Evolutionary conservation across 1,140 invertebrate species (phyloP).

Genomic region (Palaemon carinicauda): DNA sequence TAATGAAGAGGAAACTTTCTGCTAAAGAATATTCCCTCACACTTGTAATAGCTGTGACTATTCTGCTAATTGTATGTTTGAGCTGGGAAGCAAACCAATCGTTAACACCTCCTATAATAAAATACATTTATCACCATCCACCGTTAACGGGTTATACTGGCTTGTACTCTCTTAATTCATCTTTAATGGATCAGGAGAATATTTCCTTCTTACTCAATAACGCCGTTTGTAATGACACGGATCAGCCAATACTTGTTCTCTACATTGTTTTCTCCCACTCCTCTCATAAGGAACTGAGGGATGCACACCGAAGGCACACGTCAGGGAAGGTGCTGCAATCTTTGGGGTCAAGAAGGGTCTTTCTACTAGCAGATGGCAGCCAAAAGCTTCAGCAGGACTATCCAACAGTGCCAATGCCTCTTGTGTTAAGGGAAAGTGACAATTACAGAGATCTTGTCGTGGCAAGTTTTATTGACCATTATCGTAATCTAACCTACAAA

Average conservation of each 20-base stretch:
- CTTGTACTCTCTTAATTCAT: neutral
- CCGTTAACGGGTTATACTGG: neutral
- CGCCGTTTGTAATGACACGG: neutral
- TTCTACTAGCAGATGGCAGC: slow-evolving; percentile 73
- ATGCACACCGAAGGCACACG: slow-evolving; percentile 75
- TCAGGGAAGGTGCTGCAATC: slow-evolving; percentile 68
- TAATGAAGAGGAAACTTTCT: neutral
- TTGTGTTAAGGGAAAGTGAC: slow-evolving; percentile 71
- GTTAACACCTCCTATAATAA: neutral
- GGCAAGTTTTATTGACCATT: slow-evolving; percentile 80
- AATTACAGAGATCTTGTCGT: slow-evolving; percentile 78
- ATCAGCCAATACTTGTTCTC: neutral
- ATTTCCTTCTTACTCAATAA: slow-evolving; percentile 23
- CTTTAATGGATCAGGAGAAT: slow-evolving; percentile 5
- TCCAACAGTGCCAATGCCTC: neutral
- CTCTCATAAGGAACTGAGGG: slow-evolving; percentile 63
- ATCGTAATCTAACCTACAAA: slow-evolving; percentile 88
- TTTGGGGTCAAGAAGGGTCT: slow-evolving; percentile 73
- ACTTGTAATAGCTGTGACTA: neutral
- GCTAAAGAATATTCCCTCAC: neutral
- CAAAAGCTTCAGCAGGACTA: neutral
- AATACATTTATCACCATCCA: neutral
- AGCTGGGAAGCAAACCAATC: slow-evolving; percentile 23
- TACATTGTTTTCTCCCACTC: slow-evolving; percentile 29
- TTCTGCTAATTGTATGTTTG: slow-evolving; percentile 10